Evolutionary conservation across 2,113 vertebrate genomes (phyloP).

Genomic region (Mesembrinibis cayennensis): DNA sequence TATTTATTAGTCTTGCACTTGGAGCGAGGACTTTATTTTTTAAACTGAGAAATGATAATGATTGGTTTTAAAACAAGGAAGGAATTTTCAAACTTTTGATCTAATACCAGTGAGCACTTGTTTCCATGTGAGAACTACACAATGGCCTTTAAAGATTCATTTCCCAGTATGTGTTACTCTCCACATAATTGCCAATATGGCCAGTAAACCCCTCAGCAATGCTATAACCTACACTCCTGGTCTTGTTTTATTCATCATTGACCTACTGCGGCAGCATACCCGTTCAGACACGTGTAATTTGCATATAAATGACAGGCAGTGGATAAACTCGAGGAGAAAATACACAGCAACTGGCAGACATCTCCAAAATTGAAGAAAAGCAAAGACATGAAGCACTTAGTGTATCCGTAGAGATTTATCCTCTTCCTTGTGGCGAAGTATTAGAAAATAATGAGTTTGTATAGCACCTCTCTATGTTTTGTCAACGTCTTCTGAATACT

Average conservation of each 20-base stretch:
- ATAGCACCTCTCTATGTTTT: not conserved
- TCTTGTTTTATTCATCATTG: not conserved
- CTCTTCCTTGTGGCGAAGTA: not conserved
- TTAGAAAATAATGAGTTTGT: slow-evolving; percentile 7
- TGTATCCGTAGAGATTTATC: not conserved
- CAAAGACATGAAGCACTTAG: not conserved
- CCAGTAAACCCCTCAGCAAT: not conserved
- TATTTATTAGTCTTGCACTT: not conserved
- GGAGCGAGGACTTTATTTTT: not conserved
- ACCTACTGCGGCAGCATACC: not conserved
- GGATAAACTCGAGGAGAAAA: not conserved
- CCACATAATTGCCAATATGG: not conserved
- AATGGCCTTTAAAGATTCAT: not conserved
- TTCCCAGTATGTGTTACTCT: not conserved
- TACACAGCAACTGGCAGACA: not conserved
- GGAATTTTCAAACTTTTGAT: not conserved
- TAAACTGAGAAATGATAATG: not conserved
- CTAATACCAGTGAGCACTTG: not conserved
- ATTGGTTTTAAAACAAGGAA: not conserved
- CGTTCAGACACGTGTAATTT: not conserved
- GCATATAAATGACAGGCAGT: slow-evolving; percentile 1
- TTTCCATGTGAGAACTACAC: not conserved
- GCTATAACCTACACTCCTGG: not conserved
- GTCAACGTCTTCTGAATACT: not conserved
- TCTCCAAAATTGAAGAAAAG: not conserved